Conservation (phyloP, 1,140 invertebrate genomes). For the Drosophila mayri region DNA sequence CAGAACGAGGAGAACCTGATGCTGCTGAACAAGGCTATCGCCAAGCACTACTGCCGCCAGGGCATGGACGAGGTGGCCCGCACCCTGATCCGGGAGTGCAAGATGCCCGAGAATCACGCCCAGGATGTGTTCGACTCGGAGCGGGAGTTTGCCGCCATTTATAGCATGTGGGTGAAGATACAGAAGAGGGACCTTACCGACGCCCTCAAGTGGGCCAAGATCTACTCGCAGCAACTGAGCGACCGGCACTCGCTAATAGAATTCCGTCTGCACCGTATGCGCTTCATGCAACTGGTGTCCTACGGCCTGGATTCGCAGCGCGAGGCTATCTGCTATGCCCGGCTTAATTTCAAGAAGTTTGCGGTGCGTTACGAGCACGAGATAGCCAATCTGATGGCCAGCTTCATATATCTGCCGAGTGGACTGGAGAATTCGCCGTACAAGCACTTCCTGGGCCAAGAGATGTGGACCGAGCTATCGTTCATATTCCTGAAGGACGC, state of each 20-base stretch:
- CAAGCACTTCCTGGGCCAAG: conserved; percentile 90
- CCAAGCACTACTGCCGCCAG: conserved; percentile 97
- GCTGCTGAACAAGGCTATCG: conserved; percentile 97
- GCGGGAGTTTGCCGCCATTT: conserved; percentile 94
- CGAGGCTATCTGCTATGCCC: conserved; percentile 93
- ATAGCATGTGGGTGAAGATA: conserved; percentile 93
- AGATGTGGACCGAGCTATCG: conserved; percentile 93
- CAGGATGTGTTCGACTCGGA: conserved; percentile 86
- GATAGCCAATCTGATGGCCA: conserved; percentile 95
- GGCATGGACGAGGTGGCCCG: conserved; percentile 96
- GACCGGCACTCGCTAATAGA: conserved; percentile 91
- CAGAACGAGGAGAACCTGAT: conserved; percentile 91
- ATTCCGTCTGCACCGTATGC: conserved; percentile 92
- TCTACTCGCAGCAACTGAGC: conserved; percentile 88
- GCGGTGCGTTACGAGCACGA: conserved; percentile 93
- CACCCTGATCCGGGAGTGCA: conserved; percentile 91
- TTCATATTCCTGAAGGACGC: conserved; percentile 97
- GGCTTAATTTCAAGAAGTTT: conserved; percentile 93
- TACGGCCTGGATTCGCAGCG: conserved; percentile 70
- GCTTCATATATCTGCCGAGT: conserved; percentile 92
- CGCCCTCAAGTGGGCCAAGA: conserved; percentile 91
- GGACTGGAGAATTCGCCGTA: conserved; percentile 94
- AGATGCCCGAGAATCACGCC: conserved; percentile 89
- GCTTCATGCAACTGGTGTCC: conserved; percentile 85
- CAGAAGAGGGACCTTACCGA: conserved; percentile 91